Conservation (phyloP, 92 coral and sea anemone species). For the Epizoanthus rinbou region DNA sequence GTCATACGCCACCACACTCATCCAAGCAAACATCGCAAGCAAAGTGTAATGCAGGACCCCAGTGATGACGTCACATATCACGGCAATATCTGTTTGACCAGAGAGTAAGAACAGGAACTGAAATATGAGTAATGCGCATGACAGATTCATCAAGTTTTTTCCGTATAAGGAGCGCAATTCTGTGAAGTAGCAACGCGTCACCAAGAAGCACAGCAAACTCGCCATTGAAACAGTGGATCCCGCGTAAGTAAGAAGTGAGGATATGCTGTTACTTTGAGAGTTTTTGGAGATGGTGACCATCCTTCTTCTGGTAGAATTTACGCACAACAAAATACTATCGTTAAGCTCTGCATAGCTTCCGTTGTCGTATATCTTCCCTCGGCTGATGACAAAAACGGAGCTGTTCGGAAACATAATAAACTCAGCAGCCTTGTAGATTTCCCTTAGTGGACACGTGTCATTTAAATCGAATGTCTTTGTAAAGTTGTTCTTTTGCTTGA, state of each 20-base stretch:
- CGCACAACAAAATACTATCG: background rate
- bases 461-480: background rate
- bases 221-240: background rate
- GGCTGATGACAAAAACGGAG: background rate
- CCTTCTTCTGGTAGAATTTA: background rate
- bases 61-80: conserved; percentile 3
- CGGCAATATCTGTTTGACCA: background rate
- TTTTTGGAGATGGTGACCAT: background rate
- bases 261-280: background rate
- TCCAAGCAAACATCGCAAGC: conserved; percentile 9
- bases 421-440: background rate
- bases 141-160: background rate
- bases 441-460: background rate
- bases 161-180: conserved; percentile 11
- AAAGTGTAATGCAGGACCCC: background rate
- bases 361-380: background rate
- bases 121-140: background rate
- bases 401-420: background rate
- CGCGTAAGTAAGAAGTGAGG: background rate
- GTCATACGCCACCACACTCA: conserved; percentile 13
- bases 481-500: no score
- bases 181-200: background rate
- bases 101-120: background rate
- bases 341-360: background rate
- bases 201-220: background rate